A percentile compares a stretch with the other conserved stretches of the same genome.
phyloP scores from a whole-genome alignment of 2,888 invertebrate species.

The Orchestes rusci region DNA sequence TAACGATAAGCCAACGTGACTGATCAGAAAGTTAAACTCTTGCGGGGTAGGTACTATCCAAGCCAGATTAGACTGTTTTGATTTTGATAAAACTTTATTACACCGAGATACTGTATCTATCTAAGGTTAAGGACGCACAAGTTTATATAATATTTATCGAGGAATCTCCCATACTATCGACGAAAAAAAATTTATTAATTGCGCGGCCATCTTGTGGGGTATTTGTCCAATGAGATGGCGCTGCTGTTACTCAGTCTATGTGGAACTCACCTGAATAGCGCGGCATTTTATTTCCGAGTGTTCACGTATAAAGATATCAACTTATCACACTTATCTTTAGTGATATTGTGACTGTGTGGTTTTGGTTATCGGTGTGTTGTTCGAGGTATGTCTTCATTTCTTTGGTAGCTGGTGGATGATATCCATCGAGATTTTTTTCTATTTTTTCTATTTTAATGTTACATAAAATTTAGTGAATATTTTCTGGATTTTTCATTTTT shows the following conservation, averaged over 20 bases:
- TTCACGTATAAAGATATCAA: conserved; percentile 14
- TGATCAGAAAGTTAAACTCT: conserved; percentile 35
- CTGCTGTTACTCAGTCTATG: conserved; percentile 14
- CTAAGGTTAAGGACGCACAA: conserved; percentile 39
- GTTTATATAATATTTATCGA: conserved; percentile 38
- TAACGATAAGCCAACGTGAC: too few relatives aligned
- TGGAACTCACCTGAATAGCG: conserved; percentile 16
- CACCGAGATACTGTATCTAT: conserved; percentile 34
- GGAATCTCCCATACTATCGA: conserved; percentile 32
- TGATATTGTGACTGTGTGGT: conserved; percentile 8
- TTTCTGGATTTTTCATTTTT: too few relatives aligned
- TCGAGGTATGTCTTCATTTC: too few relatives aligned
- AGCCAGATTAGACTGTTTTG: conserved; percentile 35
- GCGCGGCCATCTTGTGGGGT: background rate
- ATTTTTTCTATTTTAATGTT: too few relatives aligned
- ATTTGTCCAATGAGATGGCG: conserved; percentile 31
- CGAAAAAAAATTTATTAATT: background rate
- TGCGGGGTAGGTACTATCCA: conserved; percentile 25
- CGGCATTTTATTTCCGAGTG: conserved; percentile 18
- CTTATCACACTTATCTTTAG: conserved; percentile 19
- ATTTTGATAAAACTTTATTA: conserved; percentile 34
- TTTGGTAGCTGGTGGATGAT: too few relatives aligned
- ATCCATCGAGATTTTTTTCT: too few relatives aligned
- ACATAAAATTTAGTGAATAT: too few relatives aligned
- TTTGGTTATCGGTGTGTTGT: too few relatives aligned